Base-by-base conservation (phyloP, 1,140 invertebrate genomes). In the Coptotermes formosanus region DNA sequence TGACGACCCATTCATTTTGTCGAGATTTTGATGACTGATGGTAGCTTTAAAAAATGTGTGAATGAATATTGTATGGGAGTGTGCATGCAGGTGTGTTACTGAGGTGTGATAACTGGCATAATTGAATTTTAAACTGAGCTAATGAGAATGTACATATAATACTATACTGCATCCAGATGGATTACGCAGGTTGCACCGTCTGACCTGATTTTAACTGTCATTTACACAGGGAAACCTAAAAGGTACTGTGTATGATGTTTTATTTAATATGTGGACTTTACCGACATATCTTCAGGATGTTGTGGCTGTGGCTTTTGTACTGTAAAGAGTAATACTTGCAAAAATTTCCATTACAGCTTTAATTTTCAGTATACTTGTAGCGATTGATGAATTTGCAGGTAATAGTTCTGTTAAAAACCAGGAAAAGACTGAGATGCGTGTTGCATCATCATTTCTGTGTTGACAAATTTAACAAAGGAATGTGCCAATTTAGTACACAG, bases 181-280 rank as follows among this genome's bases (percentile, higher is more conserved):
- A 30, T n/a, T 16, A 75, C 25, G 9, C n/a, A 25, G 64, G 25
- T 75, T 75, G 64, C n/a, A 30, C 64, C 64, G 64, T 75, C 64
- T 75, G 64, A 75, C 64, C 25, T 75, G 64, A 30, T 75, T 75
- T 30, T 75, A 75, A 75, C n/a, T 30, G 64, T 75, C 64, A 75
- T 75, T 75, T 75, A 75, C 64, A 75, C 64, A 75, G 64, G 25
- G n/a, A 30, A 75, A 25, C 64, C 64, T 75, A 75, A 75, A n/a
- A 75, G 64, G 25, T 75, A 25, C 16, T 75, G n/a, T 75, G 64
- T 75, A 30, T 75, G 64, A 75, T 75, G 25, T 75, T 75, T 75
- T 75, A 8, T 75, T 75, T 75, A 75, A n/a, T 75, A 30, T 75
- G 64, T 75, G n/a, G 64, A 75, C 25, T 75, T 8, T 75, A n/a